phyloP scores from a whole-genome alignment of 1,140 invertebrate genomes.

The Zaprionus camerounensis region DNA sequence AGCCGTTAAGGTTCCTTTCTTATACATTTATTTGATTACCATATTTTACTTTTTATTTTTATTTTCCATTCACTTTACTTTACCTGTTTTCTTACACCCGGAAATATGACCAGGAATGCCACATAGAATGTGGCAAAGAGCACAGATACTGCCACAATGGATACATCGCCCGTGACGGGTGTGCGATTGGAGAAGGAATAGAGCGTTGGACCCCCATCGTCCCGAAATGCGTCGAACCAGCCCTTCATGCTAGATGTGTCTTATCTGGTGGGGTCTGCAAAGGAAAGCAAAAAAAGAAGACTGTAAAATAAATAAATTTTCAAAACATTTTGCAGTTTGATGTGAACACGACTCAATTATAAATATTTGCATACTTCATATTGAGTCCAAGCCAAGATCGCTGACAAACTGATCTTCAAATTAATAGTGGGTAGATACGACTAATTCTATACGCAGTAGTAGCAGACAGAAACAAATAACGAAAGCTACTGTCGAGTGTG shows the following conservation, averaged over 20 bases:
- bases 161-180: constrained; percentile 95
- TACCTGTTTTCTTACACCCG: constrained; percentile 97
- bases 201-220: constrained; percentile 95
- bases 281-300: neutral
- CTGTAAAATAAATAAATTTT: neutral
- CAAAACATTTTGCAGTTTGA: constrained; percentile 2
- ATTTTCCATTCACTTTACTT: constrained; percentile 64
- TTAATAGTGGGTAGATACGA: constrained; percentile 30
- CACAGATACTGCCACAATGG: constrained; percentile 92
- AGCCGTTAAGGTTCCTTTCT: neutral
- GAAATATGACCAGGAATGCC: constrained; percentile 96
- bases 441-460: neutral
- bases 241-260: constrained; percentile 89
- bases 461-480: no score
- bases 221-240: constrained; percentile 97
- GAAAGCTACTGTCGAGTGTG: no score
- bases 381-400: constrained; percentile 24
- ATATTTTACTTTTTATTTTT: neutral
- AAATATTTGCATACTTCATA: constrained; percentile 44
- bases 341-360: constrained; percentile 30
- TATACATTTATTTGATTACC: no score
- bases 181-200: constrained; percentile 97
- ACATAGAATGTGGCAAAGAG: constrained; percentile 95
- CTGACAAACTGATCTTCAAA: neutral
- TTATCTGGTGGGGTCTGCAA: constrained; percentile 46